phyloP scores from a whole-genome alignment of 35 echinoderm and acorn worm species.

The Ophioderma brevispina region DNA sequence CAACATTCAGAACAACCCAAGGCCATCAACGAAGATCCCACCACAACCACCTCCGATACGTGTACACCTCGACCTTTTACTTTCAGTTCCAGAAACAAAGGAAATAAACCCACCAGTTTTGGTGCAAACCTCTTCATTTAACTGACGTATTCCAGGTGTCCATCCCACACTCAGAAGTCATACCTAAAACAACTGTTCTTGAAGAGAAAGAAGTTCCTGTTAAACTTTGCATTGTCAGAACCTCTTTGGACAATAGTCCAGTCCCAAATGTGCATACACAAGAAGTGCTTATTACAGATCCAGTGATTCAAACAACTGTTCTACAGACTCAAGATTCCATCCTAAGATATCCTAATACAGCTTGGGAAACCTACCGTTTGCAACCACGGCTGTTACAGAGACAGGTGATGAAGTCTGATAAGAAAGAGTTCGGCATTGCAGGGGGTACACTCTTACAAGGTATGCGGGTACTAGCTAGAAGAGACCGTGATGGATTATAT shows the following conservation, averaged over 20 bases:
- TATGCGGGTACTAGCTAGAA: slow-evolving; percentile 82
- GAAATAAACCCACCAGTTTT: not conserved
- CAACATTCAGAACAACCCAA: slow-evolving; percentile 25
- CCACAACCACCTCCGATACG: slow-evolving; percentile 10
- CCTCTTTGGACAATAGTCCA: slow-evolving; percentile 83
- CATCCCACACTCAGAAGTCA: not conserved
- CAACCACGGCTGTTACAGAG: slow-evolving; percentile 52
- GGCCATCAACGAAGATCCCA: slow-evolving; percentile 19
- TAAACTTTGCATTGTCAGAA: slow-evolving; percentile 83
- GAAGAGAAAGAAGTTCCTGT: slow-evolving; percentile 8
- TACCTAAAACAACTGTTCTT: not conserved
- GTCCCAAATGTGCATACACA: not conserved
- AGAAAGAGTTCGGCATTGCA: slow-evolving; percentile 2
- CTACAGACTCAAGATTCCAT: slow-evolving; percentile 19
- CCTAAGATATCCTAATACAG: slow-evolving; percentile 32
- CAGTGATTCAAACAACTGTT: slow-evolving; percentile 31
- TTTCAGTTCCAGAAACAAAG: not conserved
- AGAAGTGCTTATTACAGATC: slow-evolving; percentile 22
- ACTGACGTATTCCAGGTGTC: not conserved
- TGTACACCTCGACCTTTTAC: no score
- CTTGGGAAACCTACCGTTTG: slow-evolving; percentile 70
- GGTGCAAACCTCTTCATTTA: no score
- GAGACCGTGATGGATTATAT: slow-evolving; percentile 92
- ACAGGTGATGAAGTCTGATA: slow-evolving; percentile 35
- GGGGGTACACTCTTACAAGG: slow-evolving; percentile 38